A percentile compares a stretch with the other conserved stretches of the same genome.
These are phyloP conservation scores for Sardinella longiceps DNA, from an alignment of 2,797 vertebrate genomes.

Conservation along the genomic window DNA sequence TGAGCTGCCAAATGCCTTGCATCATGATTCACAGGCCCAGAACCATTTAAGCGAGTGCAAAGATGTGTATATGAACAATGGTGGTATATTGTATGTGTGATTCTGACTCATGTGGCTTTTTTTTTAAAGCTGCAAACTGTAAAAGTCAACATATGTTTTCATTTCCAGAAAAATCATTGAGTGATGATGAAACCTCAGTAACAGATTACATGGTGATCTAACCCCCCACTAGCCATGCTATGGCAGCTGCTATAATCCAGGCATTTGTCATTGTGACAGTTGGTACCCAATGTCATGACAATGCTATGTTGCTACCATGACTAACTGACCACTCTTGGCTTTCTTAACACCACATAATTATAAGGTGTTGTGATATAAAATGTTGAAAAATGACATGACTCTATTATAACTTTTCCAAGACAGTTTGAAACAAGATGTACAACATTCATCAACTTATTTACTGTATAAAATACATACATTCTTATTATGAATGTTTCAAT, in stretches of 20 bases:
- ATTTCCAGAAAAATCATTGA: not conserved
- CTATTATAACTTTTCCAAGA: too few species aligned
- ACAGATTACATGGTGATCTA: not conserved
- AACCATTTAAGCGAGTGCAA: not conserved
- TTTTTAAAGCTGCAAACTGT: not conserved
- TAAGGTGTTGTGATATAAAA: not conserved
- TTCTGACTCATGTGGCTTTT: not conserved
- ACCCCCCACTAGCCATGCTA: not conserved
- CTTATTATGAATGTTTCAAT: not conserved
- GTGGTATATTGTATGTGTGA: not conserved
- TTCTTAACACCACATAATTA: not conserved
- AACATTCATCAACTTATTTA: not conserved
- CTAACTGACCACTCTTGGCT: not conserved
- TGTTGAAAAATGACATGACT: not conserved
- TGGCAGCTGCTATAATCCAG: not conserved
- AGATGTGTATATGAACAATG: slow-evolving; percentile 2
- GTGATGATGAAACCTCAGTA: not conserved
- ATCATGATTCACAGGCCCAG: slow-evolving; percentile 46
- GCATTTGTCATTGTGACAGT: not conserved
- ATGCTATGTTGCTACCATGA: not conserved
- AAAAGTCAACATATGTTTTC: not conserved
- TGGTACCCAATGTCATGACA: not conserved
- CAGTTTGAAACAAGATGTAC: not conserved
- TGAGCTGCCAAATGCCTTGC: slow-evolving; percentile 57
- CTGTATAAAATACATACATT: not conserved